Conservation (phyloP, 2,113 vertebrate species). For the Sinocyclocheilus anshuiensis region DNA sequence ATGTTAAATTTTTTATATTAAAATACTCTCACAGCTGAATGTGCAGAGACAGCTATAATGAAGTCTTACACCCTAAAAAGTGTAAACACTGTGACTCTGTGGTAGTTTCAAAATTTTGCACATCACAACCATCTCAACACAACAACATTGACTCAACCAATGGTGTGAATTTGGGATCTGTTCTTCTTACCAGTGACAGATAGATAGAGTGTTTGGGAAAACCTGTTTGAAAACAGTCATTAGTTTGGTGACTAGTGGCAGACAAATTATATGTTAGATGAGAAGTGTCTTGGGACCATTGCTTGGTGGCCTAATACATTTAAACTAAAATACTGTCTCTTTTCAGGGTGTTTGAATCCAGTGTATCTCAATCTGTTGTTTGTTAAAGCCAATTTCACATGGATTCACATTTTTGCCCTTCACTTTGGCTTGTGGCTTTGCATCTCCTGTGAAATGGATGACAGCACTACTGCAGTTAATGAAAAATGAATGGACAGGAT, state of each 20-base stretch:
- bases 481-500: slow-evolving; percentile 74
- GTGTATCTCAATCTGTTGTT: neutral
- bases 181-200: neutral
- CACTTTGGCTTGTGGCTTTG: neutral
- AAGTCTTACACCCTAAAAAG: too few relatives aligned
- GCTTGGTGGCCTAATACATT: neutral
- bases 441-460: slow-evolving; percentile 23
- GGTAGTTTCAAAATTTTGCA: too few relatives aligned
- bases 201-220: neutral
- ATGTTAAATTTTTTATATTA: neutral
- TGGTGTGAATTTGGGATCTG: neutral
- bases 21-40: neutral
- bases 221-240: neutral
- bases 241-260: neutral
- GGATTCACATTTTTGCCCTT: neutral
- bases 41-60: neutral
- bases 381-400: neutral
- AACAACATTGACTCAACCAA: too few relatives aligned
- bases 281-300: neutral
- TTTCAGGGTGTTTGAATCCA: neutral
- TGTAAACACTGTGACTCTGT: too few relatives aligned
- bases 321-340: neutral
- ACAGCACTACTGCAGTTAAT: slow-evolving; percentile 72
- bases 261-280: neutral
- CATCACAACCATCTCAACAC: too few relatives aligned